A percentile compares a stretch with the other conserved stretches of the same genome.
Conservation (phyloP, 2,888 invertebrate species). For the Baccha elongata region DNA sequence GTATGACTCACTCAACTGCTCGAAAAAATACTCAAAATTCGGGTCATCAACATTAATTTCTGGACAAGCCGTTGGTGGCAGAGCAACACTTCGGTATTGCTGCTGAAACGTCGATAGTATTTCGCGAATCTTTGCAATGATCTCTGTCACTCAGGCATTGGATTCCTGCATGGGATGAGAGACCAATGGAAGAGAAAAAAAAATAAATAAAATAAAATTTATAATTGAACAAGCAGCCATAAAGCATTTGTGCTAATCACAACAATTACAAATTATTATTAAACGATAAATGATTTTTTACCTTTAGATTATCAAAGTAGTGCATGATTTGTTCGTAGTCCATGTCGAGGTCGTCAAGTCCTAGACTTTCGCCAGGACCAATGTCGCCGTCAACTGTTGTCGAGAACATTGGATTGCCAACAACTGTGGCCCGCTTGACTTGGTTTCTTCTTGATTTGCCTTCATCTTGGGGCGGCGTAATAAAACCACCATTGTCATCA, state of each 20-base stretch:
- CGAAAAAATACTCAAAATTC: conserved; percentile 72
- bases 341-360: conserved; percentile 94
- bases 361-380: conserved; percentile 85
- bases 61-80: conserved; percentile 79
- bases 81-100: conserved; percentile 84
- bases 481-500: conserved; percentile 77
- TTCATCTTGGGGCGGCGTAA: conserved; percentile 75
- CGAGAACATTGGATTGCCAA: conserved; percentile 95
- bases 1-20: conserved; percentile 70
- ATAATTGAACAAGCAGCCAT: conserved; percentile 60
- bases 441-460: conserved; percentile 78
- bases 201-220: conserved; percentile 52
- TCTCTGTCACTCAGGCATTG: conserved; percentile 95
- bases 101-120: conserved; percentile 88
- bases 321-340: conserved; percentile 99
- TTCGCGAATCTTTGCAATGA: conserved; percentile 92
- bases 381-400: conserved; percentile 83
- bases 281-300: conserved; percentile 80
- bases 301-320: conserved; percentile 98
- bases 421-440: conserved; percentile 92
- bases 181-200: conserved; percentile 68
- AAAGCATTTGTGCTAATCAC: conserved; percentile 67
- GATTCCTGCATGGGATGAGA: conserved; percentile 85
- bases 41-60: conserved; percentile 78
- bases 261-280: conserved; percentile 28